Percentiles rank a stretch among this genome's conserved stretches.
These are phyloP conservation scores for Saccopteryx leptura DNA, from an alignment of 2,113 vertebrate species.

Conservation along the genomic window DNA sequence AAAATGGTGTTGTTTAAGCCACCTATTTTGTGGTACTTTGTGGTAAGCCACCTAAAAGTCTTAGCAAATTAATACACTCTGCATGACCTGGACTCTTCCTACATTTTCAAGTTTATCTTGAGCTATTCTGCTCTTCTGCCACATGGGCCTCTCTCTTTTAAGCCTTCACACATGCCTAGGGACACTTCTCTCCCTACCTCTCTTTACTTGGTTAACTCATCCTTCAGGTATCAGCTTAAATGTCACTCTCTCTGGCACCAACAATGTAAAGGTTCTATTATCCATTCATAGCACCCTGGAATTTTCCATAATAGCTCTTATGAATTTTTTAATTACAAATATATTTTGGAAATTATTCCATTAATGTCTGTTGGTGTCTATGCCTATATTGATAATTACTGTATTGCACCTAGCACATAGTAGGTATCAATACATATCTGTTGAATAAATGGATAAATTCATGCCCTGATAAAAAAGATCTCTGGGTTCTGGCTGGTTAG, in stretches of 20 bases:
- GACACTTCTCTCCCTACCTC: background rate
- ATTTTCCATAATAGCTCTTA: background rate
- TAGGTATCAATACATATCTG: background rate
- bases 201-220: background rate
- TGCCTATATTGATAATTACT: background rate
- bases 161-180: background rate
- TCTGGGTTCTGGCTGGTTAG: no score
- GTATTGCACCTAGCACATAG: background rate
- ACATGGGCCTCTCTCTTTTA: background rate
- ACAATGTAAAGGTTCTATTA: background rate
- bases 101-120: background rate
- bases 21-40: background rate
- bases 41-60: background rate
- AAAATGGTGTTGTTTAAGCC: background rate
- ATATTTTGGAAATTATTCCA: conserved; percentile 23
- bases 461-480: background rate
- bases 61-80: background rate
- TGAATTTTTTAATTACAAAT: conserved; percentile 11
- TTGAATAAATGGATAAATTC: background rate
- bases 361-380: background rate
- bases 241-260: background rate
- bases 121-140: background rate
- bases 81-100: background rate
- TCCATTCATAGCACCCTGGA: background rate
- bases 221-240: background rate